Evolutionary conservation across 2,113 vertebrate genomes (phyloP).

Genomic region (Electrona antarctica): DNA sequence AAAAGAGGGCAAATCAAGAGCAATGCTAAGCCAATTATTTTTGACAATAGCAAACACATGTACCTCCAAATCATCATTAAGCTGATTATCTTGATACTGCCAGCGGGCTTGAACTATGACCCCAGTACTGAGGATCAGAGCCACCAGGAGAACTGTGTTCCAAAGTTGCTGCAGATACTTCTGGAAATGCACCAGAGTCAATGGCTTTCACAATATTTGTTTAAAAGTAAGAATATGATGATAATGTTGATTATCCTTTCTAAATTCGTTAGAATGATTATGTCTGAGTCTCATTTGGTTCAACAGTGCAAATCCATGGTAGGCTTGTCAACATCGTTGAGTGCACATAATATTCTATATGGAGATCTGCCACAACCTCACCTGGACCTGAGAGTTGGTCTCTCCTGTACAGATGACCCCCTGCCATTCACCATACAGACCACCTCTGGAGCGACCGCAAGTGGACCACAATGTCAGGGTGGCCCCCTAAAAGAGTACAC

Average conservation of each 20-base stretch:
- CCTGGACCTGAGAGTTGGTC: constrained; percentile 93
- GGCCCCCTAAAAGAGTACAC: constrained; percentile 81
- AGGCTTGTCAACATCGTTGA: no score
- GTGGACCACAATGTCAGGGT: constrained; percentile 95
- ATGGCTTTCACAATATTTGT: not conserved
- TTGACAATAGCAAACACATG: not conserved
- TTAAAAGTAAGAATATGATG: not conserved
- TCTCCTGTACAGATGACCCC: constrained; percentile 93
- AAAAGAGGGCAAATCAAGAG: not conserved
- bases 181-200: constrained; percentile 61
- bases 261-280: no score
- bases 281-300: no score
- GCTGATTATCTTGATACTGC: constrained; percentile 81
- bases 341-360: not conserved
- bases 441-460: constrained; percentile 90
- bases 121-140: constrained; percentile 89
- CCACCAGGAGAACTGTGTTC: constrained; percentile 92
- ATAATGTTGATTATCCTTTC: no score
- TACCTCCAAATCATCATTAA: constrained; percentile 81
- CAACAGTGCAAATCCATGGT: no score
- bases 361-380: constrained; percentile 36
- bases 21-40: no score
- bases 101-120: constrained; percentile 92
- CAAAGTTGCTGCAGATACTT: constrained; percentile 96
- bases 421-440: constrained; percentile 92